phyloP scores from a whole-genome alignment of 2,797 vertebrate species.

The Sylvia borin region DNA sequence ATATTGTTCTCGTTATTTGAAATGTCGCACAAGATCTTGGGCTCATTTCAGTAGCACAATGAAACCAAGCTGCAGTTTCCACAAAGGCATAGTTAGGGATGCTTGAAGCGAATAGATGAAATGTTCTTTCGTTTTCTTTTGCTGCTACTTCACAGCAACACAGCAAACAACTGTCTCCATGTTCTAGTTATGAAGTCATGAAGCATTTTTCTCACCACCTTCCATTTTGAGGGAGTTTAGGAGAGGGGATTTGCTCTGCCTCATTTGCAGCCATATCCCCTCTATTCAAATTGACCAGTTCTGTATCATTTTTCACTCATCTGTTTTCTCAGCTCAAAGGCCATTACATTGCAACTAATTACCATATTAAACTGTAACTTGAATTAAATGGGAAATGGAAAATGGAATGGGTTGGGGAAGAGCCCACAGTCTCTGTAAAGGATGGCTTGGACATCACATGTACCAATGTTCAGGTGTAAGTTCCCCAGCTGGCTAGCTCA shows the following conservation, averaged over 20 bases:
- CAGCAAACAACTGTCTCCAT: neutral
- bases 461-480: neutral
- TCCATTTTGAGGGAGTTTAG: neutral
- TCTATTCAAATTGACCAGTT: neutral
- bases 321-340: neutral
- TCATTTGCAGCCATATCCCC: neutral
- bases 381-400: neutral
- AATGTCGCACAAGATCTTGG: neutral
- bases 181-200: neutral
- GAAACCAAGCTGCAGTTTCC: neutral
- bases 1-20: slow-evolving; percentile 34
- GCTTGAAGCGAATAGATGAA: neutral
- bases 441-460: neutral
- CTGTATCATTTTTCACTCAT: neutral
- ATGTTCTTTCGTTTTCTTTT: neutral
- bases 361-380: neutral
- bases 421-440: neutral
- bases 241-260: neutral
- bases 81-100: neutral
- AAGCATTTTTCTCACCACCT: neutral
- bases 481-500: neutral
- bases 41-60: slow-evolving; percentile 11
- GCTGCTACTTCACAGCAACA: neutral
- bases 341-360: neutral
- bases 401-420: neutral